These are phyloP conservation scores for Smittia sp. DNA, from an alignment of 2,888 invertebrate species.

Conservation along the genomic window DNA sequence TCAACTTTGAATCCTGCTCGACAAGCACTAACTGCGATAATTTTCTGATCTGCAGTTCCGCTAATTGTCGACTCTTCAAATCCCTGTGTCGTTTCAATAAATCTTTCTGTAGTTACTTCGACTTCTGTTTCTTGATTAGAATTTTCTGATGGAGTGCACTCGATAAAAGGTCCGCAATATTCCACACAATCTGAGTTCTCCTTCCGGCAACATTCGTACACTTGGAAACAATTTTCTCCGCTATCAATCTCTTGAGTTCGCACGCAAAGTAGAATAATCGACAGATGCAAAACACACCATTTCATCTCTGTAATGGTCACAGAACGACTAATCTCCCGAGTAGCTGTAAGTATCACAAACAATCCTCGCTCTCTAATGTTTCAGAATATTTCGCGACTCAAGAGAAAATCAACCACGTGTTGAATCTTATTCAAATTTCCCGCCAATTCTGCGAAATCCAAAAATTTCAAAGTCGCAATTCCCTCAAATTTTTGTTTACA, in stretches of 20 bases:
- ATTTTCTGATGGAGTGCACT: not conserved
- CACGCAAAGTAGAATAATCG: not conserved
- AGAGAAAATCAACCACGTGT: too few relatives aligned
- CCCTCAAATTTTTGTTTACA: too few relatives aligned
- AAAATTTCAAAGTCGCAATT: too few relatives aligned
- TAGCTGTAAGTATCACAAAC: too few relatives aligned
- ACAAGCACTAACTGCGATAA: not conserved
- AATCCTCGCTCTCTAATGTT: too few relatives aligned
- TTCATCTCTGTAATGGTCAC: not conserved
- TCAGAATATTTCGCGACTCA: too few relatives aligned
- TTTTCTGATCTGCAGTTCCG: not conserved
- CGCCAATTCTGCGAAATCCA: too few relatives aligned
- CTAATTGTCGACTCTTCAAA: not conserved
- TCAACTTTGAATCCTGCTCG: not conserved
- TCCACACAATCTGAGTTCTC: not conserved
- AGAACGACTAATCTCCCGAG: not conserved
- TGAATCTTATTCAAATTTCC: too few relatives aligned
- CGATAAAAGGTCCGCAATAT: not conserved
- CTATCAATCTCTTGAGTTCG: not conserved
- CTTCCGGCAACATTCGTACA: not conserved
- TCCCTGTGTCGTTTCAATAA: not conserved
- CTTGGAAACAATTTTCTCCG: not conserved
- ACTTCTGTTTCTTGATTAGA: not conserved
- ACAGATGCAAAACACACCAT: not conserved
- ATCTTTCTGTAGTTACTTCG: not conserved